Conservation (phyloP, 1,140 invertebrate genomes). For the Diorhabda carinulata region DNA sequence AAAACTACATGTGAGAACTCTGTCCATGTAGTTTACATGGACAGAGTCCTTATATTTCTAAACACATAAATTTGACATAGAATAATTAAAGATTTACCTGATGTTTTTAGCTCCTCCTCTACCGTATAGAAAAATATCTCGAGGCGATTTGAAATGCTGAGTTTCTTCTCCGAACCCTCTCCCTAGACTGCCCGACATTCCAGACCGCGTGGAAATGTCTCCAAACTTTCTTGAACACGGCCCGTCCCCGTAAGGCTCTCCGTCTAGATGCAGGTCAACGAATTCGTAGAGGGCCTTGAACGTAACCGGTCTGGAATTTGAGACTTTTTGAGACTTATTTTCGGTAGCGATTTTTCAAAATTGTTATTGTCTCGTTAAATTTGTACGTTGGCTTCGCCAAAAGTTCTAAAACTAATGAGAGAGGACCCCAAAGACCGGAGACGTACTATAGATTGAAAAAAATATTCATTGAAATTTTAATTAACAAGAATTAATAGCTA, state of each 20-base stretch:
- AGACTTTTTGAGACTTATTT: slow-evolving; percentile 3
- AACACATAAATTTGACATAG: no score
- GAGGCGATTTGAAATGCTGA: slow-evolving; percentile 65
- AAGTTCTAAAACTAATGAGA: no score
- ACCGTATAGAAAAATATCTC: slow-evolving; percentile 82
- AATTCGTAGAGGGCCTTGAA: slow-evolving; percentile 87
- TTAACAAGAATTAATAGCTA: no score
- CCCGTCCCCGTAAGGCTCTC: slow-evolving; percentile 65
- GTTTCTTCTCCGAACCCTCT: slow-evolving; percentile 45
- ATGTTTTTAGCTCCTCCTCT: slow-evolving; percentile 76
- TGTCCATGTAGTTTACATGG: no score
- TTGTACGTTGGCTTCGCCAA: background rate
- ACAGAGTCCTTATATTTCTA: no score
- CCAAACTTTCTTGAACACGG: slow-evolving; percentile 67
- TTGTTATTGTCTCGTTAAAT: background rate
- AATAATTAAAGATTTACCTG: slow-evolving; percentile 52
- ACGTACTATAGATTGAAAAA: no score
- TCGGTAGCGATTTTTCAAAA: background rate
- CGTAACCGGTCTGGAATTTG: slow-evolving; percentile 64
- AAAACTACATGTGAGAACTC: no score
- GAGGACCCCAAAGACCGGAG: no score
- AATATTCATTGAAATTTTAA: no score
- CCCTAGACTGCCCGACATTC: background rate
- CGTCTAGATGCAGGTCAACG: slow-evolving; percentile 80
- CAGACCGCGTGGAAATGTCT: slow-evolving; percentile 35